A percentile compares a stretch with the other conserved stretches of the same genome.
Evolutionary conservation across 2,113 vertebrate species (phyloP).

Genomic region (Sinosuthora webbiana): DNA sequence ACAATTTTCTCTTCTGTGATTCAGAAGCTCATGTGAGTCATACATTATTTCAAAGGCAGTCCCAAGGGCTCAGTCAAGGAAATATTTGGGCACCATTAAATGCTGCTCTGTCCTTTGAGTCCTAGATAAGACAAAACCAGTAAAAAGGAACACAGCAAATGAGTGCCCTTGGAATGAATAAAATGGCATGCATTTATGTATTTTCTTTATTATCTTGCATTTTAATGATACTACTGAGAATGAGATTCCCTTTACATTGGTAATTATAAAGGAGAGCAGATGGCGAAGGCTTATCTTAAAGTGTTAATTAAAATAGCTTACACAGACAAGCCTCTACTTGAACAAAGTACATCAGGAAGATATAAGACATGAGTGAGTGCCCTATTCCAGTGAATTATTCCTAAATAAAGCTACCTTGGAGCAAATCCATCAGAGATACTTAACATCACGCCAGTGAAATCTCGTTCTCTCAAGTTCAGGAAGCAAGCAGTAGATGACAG

Average conservation of each 20-base stretch:
- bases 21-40: slow-evolving; percentile 40
- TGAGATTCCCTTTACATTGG: slow-evolving; percentile 48
- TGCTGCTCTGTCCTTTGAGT: slow-evolving; percentile 18
- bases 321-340: slow-evolving; percentile 48
- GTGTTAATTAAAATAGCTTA: slow-evolving; percentile 72
- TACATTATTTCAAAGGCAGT: slow-evolving; percentile 11
- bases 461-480: not conserved
- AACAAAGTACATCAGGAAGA: slow-evolving; percentile 14
- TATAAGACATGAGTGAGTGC: not conserved
- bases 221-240: slow-evolving; percentile 62
- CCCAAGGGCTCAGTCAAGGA: slow-evolving; percentile 15
- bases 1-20: not conserved
- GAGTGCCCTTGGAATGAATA: slow-evolving; percentile 14
- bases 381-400: not conserved
- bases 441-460: not conserved
- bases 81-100: slow-evolving; percentile 27
- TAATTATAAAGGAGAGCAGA: slow-evolving; percentile 74
- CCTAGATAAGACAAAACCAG: slow-evolving; percentile 14
- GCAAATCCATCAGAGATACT: not conserved
- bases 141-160: slow-evolving; percentile 18
- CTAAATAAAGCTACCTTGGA: slow-evolving; percentile 2
- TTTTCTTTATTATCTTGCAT: slow-evolving; percentile 56
- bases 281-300: slow-evolving; percentile 69
- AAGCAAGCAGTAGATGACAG: not conserved
- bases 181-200: slow-evolving; percentile 5